Percentiles rank a stretch among this genome's conserved stretches.
These are phyloP conservation scores for Tychaedon coryphoeus DNA, from an alignment of 2,113 vertebrate genomes.

Conservation along the genomic window DNA sequence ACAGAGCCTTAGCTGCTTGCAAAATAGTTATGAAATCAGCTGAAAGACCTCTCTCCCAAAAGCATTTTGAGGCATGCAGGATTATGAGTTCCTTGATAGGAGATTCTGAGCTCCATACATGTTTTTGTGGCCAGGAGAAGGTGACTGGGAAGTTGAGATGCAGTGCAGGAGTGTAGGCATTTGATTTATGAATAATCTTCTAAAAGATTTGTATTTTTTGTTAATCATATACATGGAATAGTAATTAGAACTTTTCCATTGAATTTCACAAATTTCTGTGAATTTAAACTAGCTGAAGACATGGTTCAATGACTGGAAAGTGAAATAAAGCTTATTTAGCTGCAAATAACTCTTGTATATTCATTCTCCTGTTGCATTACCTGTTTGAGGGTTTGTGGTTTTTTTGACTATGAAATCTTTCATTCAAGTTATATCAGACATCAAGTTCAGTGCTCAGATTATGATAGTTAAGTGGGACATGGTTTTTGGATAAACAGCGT, in stretches of 20 bases:
- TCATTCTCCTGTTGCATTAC: background rate
- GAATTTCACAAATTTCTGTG: background rate
- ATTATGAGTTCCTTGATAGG: background rate
- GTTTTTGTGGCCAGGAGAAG: background rate
- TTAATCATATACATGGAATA: background rate
- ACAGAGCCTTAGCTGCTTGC: background rate
- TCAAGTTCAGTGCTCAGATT: background rate
- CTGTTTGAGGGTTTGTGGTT: background rate
- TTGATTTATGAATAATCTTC: background rate
- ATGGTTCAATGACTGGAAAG: background rate
- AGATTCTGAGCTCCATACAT: background rate
- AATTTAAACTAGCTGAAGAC: background rate
- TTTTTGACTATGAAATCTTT: background rate
- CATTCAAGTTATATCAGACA: background rate
- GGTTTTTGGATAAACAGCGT: background rate
- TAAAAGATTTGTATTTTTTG: background rate
- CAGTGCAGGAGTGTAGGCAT: background rate
- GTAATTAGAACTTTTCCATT: background rate
- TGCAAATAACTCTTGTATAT: background rate
- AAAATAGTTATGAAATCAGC: background rate
- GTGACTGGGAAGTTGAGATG: background rate
- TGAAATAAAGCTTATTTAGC: background rate
- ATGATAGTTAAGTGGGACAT: background rate
- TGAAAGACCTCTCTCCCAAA: background rate
- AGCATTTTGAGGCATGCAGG: background rate